phyloP scores from a whole-genome alignment of 1,140 invertebrate genomes.

The Procambarus clarkii region DNA sequence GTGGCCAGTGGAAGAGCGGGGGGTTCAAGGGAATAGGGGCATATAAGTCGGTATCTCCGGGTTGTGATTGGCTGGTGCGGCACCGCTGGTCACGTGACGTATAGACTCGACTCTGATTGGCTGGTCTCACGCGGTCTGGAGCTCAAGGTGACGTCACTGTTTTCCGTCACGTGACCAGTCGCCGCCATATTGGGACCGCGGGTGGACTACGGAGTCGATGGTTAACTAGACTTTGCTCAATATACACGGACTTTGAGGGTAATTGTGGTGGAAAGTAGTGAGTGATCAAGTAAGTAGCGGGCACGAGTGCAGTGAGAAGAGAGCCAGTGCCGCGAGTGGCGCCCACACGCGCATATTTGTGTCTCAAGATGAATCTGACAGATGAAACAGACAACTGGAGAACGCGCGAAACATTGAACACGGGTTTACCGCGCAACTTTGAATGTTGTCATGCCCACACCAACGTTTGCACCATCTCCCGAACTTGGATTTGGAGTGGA shows the following conservation, averaged over 20 bases:
- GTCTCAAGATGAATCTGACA: constrained; percentile 44
- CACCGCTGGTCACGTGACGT: constrained; percentile 63
- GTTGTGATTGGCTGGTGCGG: constrained; percentile 46
- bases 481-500: background rate
- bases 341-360: background rate
- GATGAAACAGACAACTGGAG: constrained; percentile 51
- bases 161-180: constrained; percentile 69
- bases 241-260: constrained; percentile 36
- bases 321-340: background rate
- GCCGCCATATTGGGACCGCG: constrained; percentile 62
- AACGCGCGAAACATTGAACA: constrained; percentile 41
- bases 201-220: constrained; percentile 26
- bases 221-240: constrained; percentile 8
- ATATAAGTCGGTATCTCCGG: constrained; percentile 61
- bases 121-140: constrained; percentile 28
- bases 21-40: constrained; percentile 67
- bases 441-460: constrained; percentile 24
- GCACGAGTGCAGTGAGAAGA: background rate
- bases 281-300: constrained; percentile 26
- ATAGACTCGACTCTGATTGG: constrained; percentile 44
- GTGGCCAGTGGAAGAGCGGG: constrained; percentile 22
- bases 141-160: constrained; percentile 62
- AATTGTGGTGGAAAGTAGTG: constrained; percentile 19
- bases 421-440: constrained; percentile 53
- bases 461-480: background rate